Evolutionary conservation across 2,888 invertebrate genomes (phyloP).

Genomic region (Endotricha flammealis): DNA sequence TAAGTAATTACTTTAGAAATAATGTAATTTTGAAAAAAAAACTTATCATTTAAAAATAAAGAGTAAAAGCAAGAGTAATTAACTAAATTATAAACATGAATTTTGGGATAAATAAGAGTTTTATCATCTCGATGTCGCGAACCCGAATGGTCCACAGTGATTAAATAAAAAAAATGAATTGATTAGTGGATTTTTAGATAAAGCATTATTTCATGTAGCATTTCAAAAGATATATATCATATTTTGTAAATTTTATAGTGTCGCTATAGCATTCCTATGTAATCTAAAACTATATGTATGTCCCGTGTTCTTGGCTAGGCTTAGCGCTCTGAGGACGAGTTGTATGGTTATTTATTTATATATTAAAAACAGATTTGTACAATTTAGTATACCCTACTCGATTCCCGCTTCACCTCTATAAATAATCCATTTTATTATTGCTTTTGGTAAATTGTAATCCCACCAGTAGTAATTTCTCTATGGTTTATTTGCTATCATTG

Average conservation of each 20-base stretch:
- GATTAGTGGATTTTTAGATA: constrained; percentile 63
- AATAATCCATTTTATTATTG: neutral
- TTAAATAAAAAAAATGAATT: constrained; percentile 64
- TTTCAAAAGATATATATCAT: constrained; percentile 77
- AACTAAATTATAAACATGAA: neutral
- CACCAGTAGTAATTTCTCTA: neutral
- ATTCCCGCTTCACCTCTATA: constrained; percentile 28
- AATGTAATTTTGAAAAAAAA: too few relatives aligned
- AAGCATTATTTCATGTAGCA: constrained; percentile 72
- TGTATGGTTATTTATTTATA: constrained; percentile 45
- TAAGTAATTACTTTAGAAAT: too few relatives aligned
- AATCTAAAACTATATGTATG: constrained; percentile 60
- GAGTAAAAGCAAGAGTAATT: too few relatives aligned
- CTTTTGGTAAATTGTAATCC: constrained; percentile 3
- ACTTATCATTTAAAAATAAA: too few relatives aligned
- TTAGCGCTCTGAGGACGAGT: constrained; percentile 73
- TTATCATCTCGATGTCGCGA: neutral
- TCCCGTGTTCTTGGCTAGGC: constrained; percentile 69
- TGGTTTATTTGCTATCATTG: neutral
- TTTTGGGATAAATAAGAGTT: neutral
- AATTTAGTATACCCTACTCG: constrained; percentile 27
- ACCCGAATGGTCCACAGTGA: constrained; percentile 43
- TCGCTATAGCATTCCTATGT: constrained; percentile 69
- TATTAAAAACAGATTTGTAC: constrained; percentile 30
- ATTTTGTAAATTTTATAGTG: constrained; percentile 79